Conservation (phyloP, 2,888 invertebrate species). For the Eupithecia pulchellata region DNA sequence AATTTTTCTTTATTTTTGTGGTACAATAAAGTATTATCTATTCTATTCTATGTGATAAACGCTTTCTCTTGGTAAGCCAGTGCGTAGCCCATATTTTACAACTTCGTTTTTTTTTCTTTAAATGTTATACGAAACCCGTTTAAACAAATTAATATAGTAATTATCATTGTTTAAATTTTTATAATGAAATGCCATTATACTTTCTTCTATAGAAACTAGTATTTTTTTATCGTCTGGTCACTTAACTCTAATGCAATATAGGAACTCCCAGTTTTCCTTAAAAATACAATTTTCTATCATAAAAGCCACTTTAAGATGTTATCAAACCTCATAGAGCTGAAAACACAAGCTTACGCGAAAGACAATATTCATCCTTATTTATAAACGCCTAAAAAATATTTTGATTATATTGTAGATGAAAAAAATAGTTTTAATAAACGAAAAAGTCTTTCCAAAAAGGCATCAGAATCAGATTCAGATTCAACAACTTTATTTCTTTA, state of each 20-base stretch:
- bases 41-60: no score
- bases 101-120: no score
- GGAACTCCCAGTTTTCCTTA: conserved; percentile 10
- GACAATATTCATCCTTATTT: conserved; percentile 6
- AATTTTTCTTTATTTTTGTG: no score
- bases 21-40: no score
- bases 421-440: neutral
- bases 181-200: neutral
- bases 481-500: no score
- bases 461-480: no score
- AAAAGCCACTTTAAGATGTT: conserved; percentile 26
- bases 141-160: neutral
- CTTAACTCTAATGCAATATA: conserved; percentile 11
- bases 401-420: no score
- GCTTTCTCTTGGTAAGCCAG: no score
- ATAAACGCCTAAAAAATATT: conserved; percentile 2
- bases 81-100: no score
- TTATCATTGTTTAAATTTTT: neutral
- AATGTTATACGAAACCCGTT: no score
- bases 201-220: neutral
- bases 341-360: conserved; percentile 14
- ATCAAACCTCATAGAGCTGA: conserved; percentile 23
- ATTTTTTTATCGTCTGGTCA: conserved; percentile 1
- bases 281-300: conserved; percentile 21
- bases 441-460: neutral